These are phyloP conservation scores for Crotalus helleri DNA, from an alignment of 2,113 vertebrate genomes.

Conservation along the genomic window DNA sequence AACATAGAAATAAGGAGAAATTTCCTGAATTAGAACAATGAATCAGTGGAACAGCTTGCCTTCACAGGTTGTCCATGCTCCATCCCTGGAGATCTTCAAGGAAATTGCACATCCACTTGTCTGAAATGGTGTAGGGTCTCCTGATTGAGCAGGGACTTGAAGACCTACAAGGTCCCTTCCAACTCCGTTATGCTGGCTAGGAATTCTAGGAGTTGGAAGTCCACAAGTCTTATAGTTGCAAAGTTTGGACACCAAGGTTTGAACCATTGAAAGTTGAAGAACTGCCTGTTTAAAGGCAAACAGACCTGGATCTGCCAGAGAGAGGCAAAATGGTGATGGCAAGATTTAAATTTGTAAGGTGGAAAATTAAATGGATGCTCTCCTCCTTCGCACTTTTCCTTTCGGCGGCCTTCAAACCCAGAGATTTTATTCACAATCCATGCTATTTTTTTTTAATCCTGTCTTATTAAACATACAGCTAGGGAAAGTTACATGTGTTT, in stretches of 20 bases:
- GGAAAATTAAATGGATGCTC: neutral
- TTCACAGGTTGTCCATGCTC: fast-evolving
- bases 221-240: neutral
- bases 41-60: neutral
- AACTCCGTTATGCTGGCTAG: neutral
- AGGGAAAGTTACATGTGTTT: neutral
- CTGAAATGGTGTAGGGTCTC: neutral
- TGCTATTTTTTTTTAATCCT: neutral
- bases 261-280: neutral
- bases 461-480: neutral
- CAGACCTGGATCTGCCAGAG: neutral
- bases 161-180: neutral
- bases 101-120: neutral
- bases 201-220: neutral
- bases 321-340: neutral
- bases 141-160: neutral
- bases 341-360: neutral
- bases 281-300: neutral
- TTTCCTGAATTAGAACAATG: neutral
- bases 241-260: neutral
- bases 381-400: neutral
- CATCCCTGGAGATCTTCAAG: neutral
- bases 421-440: neutral
- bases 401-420: neutral
- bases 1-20: neutral